phyloP scores from a whole-genome alignment of 2,888 invertebrate genomes.

The Cistogaster globosa region DNA sequence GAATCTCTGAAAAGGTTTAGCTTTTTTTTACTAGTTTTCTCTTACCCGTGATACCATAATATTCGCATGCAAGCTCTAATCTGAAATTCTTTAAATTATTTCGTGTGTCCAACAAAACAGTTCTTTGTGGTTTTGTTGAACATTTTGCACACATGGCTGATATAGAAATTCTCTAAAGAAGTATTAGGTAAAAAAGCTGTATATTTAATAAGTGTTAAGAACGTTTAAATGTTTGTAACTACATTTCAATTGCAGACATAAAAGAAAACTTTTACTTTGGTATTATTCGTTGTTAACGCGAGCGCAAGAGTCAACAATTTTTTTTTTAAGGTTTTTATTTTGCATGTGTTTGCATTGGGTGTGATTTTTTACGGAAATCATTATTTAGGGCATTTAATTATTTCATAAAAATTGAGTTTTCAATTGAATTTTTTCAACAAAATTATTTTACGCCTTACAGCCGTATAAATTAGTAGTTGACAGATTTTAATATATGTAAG shows the following conservation, averaged over 20 bases:
- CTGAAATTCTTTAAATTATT: constrained; percentile 17
- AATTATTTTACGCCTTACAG: too few species aligned
- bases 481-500: too few species aligned
- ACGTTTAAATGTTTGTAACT: background rate
- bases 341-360: constrained; percentile 5
- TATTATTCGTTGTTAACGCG: constrained; percentile 9
- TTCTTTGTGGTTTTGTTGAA: background rate
- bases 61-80: too few species aligned
- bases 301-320: constrained; percentile 23
- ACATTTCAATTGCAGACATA: constrained; percentile 31
- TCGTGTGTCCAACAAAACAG: constrained; percentile 33
- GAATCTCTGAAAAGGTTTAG: too few species aligned
- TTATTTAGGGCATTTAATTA: constrained; percentile 57
- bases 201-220: constrained; percentile 21
- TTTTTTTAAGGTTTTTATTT: background rate
- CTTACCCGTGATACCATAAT: too few species aligned
- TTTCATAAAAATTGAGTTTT: constrained; percentile 46
- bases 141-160: background rate
- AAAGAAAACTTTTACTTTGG: constrained; percentile 23
- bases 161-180: background rate
- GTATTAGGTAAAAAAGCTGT: constrained; percentile 17
- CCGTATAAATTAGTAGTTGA: too few species aligned
- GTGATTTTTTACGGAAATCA: constrained; percentile 51
- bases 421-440: background rate
- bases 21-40: too few species aligned